These are phyloP conservation scores for Carposina sasakii DNA, from an alignment of 1,140 invertebrate species.

Conservation along the genomic window DNA sequence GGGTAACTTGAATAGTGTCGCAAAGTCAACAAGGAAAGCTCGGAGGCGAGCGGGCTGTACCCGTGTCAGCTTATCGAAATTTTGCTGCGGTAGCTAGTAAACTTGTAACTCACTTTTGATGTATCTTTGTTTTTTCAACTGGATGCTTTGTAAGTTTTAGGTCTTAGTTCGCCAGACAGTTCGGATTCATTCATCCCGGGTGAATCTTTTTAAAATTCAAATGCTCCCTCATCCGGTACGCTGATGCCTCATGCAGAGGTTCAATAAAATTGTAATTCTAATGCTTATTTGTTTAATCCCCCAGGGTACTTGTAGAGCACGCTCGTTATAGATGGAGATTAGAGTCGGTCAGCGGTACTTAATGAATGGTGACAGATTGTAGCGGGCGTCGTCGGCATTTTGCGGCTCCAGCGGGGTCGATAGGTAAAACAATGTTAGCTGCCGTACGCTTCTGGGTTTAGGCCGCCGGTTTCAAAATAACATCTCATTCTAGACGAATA, in stretches of 20 bases:
- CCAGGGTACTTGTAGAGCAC: slow-evolving; percentile 24
- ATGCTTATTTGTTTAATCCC: no score
- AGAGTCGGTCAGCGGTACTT: slow-evolving; percentile 30
- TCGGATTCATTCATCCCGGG: slow-evolving; percentile 25
- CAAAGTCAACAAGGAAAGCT: slow-evolving; percentile 39
- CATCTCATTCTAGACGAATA: no score
- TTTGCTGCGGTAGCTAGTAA: slow-evolving; percentile 46
- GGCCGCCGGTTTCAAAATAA: no score
- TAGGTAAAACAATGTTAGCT: slow-evolving; percentile 51
- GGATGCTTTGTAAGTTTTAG: slow-evolving; percentile 54
- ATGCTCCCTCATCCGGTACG: no score
- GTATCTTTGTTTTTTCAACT: slow-evolving; percentile 66
- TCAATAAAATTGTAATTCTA: no score
- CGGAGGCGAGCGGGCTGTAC: slow-evolving; percentile 25
- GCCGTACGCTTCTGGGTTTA: no score
- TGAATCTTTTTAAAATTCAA: no score
- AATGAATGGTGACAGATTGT: slow-evolving; percentile 42
- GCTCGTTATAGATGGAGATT: slow-evolving; percentile 30
- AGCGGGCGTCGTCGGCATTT: slow-evolving; percentile 32
- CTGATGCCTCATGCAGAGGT: no score
- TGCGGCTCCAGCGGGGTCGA: slow-evolving; percentile 34
- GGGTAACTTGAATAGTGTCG: slow-evolving; percentile 32
- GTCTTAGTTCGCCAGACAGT: slow-evolving; percentile 30
- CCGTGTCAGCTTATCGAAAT: slow-evolving; percentile 51
- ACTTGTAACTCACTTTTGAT: slow-evolving; percentile 67